phyloP scores from a whole-genome alignment of 2,888 invertebrate genomes.

The Cataglyphis livida region DNA sequence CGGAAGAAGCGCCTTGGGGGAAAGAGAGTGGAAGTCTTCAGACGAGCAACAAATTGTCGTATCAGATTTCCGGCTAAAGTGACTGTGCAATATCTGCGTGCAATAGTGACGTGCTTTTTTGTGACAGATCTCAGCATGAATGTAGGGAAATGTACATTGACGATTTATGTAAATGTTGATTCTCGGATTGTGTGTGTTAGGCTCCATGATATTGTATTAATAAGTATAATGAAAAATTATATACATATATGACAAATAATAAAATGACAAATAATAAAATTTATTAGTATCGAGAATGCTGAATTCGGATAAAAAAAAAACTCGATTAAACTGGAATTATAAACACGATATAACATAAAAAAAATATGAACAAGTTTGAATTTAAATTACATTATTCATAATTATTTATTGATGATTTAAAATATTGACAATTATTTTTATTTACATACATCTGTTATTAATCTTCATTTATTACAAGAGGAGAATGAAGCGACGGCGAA shows the following conservation, averaged over 20 bases:
- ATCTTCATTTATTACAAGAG: slow-evolving; percentile 29
- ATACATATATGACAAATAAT: background rate
- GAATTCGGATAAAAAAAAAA: background rate
- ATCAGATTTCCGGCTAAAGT: slow-evolving; percentile 57
- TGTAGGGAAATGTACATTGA: background rate
- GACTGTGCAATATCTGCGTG: slow-evolving; percentile 37
- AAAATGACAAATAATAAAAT: slow-evolving; percentile 1
- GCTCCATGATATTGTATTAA: background rate
- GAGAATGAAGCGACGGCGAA: slow-evolving; percentile 13
- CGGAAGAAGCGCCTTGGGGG: slow-evolving; percentile 63
- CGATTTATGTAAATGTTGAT: background rate
- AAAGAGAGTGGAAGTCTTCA: slow-evolving; percentile 47
- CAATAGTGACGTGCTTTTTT: slow-evolving; percentile 27
- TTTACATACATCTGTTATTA: slow-evolving; percentile 3
- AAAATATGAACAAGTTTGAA: background rate
- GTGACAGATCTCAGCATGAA: slow-evolving; percentile 14
- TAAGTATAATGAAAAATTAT: background rate
- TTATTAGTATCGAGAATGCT: background rate
- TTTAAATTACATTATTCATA: background rate
- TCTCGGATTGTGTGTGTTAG: background rate
- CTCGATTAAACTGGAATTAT: background rate
- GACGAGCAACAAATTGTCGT: slow-evolving; percentile 71
- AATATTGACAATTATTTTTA: background rate
- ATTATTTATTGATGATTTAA: background rate
- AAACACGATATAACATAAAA: background rate